Percentiles rank a stretch among this genome's conserved stretches.
Evolutionary conservation across 1,140 invertebrate genomes (phyloP).

Genomic region (Drosophila sproati): DNA sequence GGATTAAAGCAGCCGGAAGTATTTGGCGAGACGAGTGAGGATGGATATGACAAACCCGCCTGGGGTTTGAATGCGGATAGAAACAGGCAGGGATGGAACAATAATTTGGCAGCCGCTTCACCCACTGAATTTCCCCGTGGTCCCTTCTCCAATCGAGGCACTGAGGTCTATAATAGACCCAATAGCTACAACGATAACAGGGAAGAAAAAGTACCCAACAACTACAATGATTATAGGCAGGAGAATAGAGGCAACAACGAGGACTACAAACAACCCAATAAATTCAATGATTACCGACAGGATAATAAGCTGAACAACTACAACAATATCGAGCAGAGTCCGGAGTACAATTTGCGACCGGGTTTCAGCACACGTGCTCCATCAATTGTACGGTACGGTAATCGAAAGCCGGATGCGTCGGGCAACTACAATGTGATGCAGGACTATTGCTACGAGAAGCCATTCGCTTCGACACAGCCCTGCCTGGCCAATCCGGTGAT

Average conservation of each 20-base stretch:
- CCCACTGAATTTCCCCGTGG: slow-evolving; percentile 2
- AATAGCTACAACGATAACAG: slow-evolving; percentile 36
- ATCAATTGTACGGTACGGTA: slow-evolving; percentile 3
- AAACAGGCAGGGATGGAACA: slow-evolving; percentile 41
- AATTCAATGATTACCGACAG: background rate
- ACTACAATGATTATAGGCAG: slow-evolving; percentile 18
- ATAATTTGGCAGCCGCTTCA: background rate
- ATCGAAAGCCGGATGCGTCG: slow-evolving; percentile 21
- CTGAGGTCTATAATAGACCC: background rate
- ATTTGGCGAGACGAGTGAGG: slow-evolving; percentile 43
- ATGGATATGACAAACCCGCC: slow-evolving; percentile 1
- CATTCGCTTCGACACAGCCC: slow-evolving; percentile 38
- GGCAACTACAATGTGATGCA: slow-evolving; percentile 61
- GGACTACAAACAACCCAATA: background rate
- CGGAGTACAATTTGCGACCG: slow-evolving; percentile 6
- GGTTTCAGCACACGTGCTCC: slow-evolving; percentile 48
- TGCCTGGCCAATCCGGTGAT: slow-evolving; percentile 58
- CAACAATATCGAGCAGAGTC: slow-evolving; percentile 1
- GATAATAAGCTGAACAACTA: background rate
- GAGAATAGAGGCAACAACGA: background rate
- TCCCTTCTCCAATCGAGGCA: slow-evolving; percentile 20
- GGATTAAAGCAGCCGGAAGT: slow-evolving; percentile 30
- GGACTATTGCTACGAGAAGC: slow-evolving; percentile 72
- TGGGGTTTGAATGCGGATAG: slow-evolving; percentile 11
- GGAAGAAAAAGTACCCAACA: background rate